Base-by-base conservation (phyloP, 2,797 vertebrate species). In the Pantherophis vulpinus region DNA sequence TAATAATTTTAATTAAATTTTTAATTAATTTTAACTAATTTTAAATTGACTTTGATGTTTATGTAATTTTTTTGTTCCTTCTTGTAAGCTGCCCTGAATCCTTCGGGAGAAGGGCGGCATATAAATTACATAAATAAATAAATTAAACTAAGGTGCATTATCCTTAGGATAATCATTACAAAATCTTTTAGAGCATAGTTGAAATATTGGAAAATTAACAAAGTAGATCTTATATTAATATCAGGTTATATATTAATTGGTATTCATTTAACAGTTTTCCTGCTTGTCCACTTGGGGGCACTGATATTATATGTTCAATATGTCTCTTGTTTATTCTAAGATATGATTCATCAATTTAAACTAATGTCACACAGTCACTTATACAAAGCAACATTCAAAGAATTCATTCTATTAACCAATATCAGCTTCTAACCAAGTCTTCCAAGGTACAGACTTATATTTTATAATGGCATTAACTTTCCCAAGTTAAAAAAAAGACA, bases 281-380 rank as follows among this genome's bases (percentile, higher is more conserved):
- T 86, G 51, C 58, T 91, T 93, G 66, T 54, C 90, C 93, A 93
- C 93, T 66, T 91, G 93, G 74, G 90, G 93, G 87, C 87, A 91
- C 93, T 93, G 70, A 86, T 89, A 86, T 37, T 54, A 91, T 27
- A 89, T 29, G 16, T 86, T 51, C 32, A 89, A 56, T 4, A 8
- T 90, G 59, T 55, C 70, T 93, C 60, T 27, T 83, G 74, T 90
- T 74, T 61, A 55, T 87, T 55, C 32, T 47, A 90, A 63, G n/a
- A 20, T 58, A 93, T 87, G 89, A 74, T 70, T 18, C n/a, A 86
- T 11, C 55, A 32, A 61, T 27, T 54, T 47, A 51, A 90, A 86
- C 37, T n/a, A 20, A 74, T 59, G 20, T 18, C 37, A 87, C 23
- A 32, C 47, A 79, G 14, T 89, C 5, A 66, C n/a, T 93, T 79